These are phyloP conservation scores for Pilophorus perplexus DNA, from an alignment of 2,888 invertebrate genomes.

Conservation along the genomic window DNA sequence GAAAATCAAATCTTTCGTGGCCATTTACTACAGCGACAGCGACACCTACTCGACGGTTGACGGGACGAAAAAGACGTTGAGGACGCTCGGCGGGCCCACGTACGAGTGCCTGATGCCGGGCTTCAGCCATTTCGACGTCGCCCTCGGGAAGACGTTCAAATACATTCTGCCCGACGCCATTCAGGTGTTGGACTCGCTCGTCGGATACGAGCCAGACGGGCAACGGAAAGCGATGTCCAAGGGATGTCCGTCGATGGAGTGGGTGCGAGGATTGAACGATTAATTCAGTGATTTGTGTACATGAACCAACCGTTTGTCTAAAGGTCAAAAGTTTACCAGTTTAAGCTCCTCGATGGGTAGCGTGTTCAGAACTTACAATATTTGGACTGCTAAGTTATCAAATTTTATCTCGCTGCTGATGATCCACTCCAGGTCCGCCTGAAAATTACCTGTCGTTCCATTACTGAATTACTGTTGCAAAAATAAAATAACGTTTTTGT, in stretches of 20 bases:
- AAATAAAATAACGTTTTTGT: too few species aligned
- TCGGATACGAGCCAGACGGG: slow-evolving; percentile 7
- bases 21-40: slow-evolving; percentile 65
- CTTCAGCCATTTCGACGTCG: slow-evolving; percentile 24
- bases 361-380: too few species aligned
- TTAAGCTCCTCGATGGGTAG: too few species aligned
- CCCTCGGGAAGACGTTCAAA: slow-evolving; percentile 16
- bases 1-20: slow-evolving; percentile 62
- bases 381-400: too few species aligned
- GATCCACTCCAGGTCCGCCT: too few species aligned
- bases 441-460: too few species aligned
- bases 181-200: slow-evolving; percentile 12
- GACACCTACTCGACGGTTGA: slow-evolving; percentile 68
- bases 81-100: slow-evolving; percentile 2
- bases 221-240: slow-evolving; percentile 7
- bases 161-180: slow-evolving; percentile 23
- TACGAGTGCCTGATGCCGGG: slow-evolving; percentile 23
- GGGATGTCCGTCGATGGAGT: slow-evolving; percentile 30
- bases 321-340: too few species aligned
- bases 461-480: too few species aligned
- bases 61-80: slow-evolving; percentile 8
- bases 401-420: too few species aligned
- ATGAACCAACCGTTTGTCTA: too few species aligned
- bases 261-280: slow-evolving; percentile 4
- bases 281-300: too few species aligned